phyloP scores from a whole-genome alignment of 2,113 vertebrate species.

The Neotragus pygmaeus region DNA sequence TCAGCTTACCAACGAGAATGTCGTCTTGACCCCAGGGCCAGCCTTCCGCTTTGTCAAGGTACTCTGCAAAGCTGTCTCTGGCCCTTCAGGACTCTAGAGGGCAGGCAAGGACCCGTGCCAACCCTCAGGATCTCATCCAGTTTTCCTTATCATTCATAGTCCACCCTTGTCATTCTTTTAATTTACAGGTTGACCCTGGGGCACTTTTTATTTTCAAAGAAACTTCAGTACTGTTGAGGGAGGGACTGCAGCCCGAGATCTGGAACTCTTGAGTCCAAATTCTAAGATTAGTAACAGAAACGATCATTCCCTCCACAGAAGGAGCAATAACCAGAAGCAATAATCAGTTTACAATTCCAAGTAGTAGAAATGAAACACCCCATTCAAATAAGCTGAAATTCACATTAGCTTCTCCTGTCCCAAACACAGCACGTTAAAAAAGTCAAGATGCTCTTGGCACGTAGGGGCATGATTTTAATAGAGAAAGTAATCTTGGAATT shows the following conservation, averaged over 20 bases:
- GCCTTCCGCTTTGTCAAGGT: slow-evolving; percentile 97
- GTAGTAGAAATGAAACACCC: background rate
- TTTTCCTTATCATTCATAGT: background rate
- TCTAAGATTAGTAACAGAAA: background rate
- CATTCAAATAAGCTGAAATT: background rate
- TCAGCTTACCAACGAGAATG: slow-evolving; percentile 87
- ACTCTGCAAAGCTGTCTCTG: background rate
- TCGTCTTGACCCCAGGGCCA: slow-evolving; percentile 87
- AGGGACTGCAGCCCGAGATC: background rate
- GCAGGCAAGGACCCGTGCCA: too few relatives aligned
- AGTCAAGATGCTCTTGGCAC: background rate
- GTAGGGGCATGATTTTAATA: background rate
- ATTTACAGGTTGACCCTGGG: background rate
- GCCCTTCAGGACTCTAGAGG: too few relatives aligned
- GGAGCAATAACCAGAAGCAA: background rate
- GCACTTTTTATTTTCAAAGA: background rate
- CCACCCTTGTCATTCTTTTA: background rate
- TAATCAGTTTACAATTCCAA: background rate
- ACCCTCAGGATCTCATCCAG: too few relatives aligned
- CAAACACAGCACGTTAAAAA: background rate
- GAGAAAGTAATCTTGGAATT: background rate
- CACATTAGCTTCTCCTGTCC: background rate
- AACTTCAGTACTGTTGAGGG: background rate
- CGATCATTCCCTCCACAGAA: background rate
- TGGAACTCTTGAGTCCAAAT: background rate